phyloP scores from a whole-genome alignment of 2,113 vertebrate species.

The Platichthys flesus region DNA sequence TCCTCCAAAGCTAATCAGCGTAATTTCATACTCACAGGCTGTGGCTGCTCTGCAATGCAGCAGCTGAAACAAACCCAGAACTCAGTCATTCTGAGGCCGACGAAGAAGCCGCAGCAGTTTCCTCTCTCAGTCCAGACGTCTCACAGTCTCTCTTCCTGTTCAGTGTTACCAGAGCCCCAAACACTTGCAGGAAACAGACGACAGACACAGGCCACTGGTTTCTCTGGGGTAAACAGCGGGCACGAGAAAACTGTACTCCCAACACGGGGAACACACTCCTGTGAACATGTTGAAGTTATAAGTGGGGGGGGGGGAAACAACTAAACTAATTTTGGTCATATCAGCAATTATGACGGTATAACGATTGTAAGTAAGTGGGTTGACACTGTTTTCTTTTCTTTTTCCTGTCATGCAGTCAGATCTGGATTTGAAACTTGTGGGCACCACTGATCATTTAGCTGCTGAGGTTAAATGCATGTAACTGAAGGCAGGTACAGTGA shows the following conservation, averaged over 20 bases:
- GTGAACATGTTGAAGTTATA: background rate
- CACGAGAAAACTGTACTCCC: slow-evolving; percentile 29
- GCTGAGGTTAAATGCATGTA: too few relatives aligned
- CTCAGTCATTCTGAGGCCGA: slow-evolving; percentile 87
- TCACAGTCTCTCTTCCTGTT: slow-evolving; percentile 76
- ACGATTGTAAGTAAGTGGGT: too few relatives aligned
- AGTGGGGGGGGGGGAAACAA: background rate
- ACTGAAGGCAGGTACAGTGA: too few relatives aligned
- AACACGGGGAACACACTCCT: slow-evolving; percentile 48
- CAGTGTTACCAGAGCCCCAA: slow-evolving; percentile 58
- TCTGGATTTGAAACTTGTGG: too few relatives aligned
- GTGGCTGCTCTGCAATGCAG: slow-evolving; percentile 89
- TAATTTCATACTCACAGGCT: slow-evolving; percentile 84
- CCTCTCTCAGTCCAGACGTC: slow-evolving; percentile 68
- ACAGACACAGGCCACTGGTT: slow-evolving; percentile 46
- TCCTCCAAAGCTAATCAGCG: background rate
- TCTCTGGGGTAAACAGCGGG: slow-evolving; percentile 38
- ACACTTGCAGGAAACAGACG: slow-evolving; percentile 67
- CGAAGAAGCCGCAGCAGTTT: slow-evolving; percentile 75
- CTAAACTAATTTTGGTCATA: background rate
- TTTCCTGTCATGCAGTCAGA: too few relatives aligned
- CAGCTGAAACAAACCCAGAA: slow-evolving; percentile 88
- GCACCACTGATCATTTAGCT: too few relatives aligned
- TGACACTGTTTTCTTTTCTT: too few relatives aligned
- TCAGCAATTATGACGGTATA: too few relatives aligned